Base-by-base conservation (phyloP, 1,140 invertebrate species). In the Ditylenchus dipsaci region DNA sequence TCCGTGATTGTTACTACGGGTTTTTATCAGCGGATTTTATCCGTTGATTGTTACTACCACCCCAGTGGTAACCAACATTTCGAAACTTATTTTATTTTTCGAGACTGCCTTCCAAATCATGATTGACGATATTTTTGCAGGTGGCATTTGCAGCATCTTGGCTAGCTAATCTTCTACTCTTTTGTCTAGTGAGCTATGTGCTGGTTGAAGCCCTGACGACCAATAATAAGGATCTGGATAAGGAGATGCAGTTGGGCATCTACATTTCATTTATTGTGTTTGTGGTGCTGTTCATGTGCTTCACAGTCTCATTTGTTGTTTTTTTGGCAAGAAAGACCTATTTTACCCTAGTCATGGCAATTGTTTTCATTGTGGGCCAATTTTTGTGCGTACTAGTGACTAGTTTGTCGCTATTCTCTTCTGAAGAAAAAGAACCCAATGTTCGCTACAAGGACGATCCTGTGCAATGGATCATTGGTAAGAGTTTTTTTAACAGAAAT, bases 361-460 rank as follows among this genome's bases (percentile, higher is more conserved):
- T 43, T 0, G 63, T 68, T 47, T 68, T 68, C 43, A 69, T 57
- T 33, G 67, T 68, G 26, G 60, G 61, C 23, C 67, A 68, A 47
- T 71, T 71, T 9, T 57, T 68, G n/a, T 68, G 67, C 23, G 67
- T 69, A 23, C 19, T 68, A 21, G 49, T 68, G 23, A 68, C 67
- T 15, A 19, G 59, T 15, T 30, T 68, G 3, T 65, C 62, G 19
- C 23, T 68, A 1, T 45, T 68, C 38, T n/a, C 67, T 17, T 38
- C 47, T n/a, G 33, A 45, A 15, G 29, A 67, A 19, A 26, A 21
- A 19, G n/a, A 21, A 15, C 49, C 49, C 8, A 3, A 13, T 15
- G 29, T 67, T 33, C 30, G 29, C 33, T 68, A 65, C 63, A 65
- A 23, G 8, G 9, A 42, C 7, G 67, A 68, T 19, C 67, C 67